phyloP scores from a whole-genome alignment of 2,797 vertebrate species.

The Siniperca obscura region DNA sequence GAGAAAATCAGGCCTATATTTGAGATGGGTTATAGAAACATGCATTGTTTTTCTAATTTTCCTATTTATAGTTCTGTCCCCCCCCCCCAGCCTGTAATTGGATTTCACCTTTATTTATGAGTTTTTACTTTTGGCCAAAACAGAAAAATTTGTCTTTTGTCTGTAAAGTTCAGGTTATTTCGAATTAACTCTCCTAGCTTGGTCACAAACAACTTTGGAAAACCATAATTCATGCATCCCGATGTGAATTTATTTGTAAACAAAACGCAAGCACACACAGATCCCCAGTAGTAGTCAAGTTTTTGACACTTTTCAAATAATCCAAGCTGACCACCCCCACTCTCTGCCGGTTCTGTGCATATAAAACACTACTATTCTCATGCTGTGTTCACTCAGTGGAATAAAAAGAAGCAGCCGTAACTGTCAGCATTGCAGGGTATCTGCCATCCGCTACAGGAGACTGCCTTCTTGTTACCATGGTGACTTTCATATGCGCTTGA shows the following conservation, averaged over 20 bases:
- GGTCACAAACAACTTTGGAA: neutral
- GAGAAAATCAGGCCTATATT: too few species aligned
- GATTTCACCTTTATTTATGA: neutral
- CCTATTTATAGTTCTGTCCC: neutral
- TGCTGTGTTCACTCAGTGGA: neutral
- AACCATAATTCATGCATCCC: neutral
- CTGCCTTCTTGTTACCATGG: constrained; percentile 45
- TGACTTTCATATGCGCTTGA: constrained; percentile 13
- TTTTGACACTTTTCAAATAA: constrained; percentile 5
- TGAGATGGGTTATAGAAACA: neutral
- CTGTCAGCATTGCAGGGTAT: neutral
- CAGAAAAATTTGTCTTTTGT: neutral
- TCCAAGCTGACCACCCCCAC: neutral
- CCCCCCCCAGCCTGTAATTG: neutral
- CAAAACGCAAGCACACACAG: neutral
- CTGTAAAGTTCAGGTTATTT: neutral
- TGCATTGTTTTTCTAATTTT: neutral
- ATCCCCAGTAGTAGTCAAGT: neutral
- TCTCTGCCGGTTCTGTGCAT: constrained; percentile 1
- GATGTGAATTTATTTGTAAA: neutral
- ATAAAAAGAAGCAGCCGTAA: neutral
- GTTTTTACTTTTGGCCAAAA: neutral
- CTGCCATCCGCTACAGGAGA: neutral
- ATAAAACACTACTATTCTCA: constrained; percentile 9
- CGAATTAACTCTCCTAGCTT: neutral